Evolutionary conservation across 2,113 vertebrate genomes (phyloP), one percentile per base, ranked within the genome.

Genomic region (Etheostoma spectabile): DNA sequence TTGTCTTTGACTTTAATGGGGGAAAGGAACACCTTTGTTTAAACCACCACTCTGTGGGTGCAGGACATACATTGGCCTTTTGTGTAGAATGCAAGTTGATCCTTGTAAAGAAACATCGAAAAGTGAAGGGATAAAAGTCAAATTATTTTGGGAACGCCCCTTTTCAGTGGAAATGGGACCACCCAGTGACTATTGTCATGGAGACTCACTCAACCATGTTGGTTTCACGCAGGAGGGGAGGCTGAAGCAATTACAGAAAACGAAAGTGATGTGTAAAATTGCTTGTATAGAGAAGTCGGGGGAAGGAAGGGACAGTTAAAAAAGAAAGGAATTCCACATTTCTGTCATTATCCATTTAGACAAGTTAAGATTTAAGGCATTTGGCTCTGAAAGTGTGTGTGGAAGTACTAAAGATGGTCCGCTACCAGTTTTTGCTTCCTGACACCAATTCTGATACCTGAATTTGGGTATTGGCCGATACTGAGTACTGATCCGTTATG

Each of bases 191-290:
- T 48, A 83, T 87, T 88, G 74, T 83, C 85, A 90, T 86, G 88
- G 90, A 88, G 90, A 90, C 78, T 49, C 13, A 2, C 82, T 83
- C 69, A 86, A 91, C 84, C 93, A 89, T 91, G 84, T 77, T 51
- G 62, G 24, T 56, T 77, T 30, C 38, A 1, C 67, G 51, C 19
- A 10, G 27, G 62, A 68, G 68, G 77, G 57, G 65, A 78, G 48
- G 66, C 52, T 45, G 74, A 75, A 70, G 71, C 73, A 79, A 38
- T 79, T 65, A 83, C 74, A 79, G 59, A 80, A 82, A 91, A 71
- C 87, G 52, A 74, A 86, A 82, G 84, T 81, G 84, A 88, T 63
- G 76, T 81, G 79, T 88, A 72, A 85, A 85, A 81, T 86, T 69
- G 78, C 82, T 61, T 46, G 10, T 35, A 62, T 74, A 60, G 62